These are phyloP conservation scores for Puntigrus tetrazona DNA, from an alignment of 2,113 vertebrate species.

Conservation along the genomic window DNA sequence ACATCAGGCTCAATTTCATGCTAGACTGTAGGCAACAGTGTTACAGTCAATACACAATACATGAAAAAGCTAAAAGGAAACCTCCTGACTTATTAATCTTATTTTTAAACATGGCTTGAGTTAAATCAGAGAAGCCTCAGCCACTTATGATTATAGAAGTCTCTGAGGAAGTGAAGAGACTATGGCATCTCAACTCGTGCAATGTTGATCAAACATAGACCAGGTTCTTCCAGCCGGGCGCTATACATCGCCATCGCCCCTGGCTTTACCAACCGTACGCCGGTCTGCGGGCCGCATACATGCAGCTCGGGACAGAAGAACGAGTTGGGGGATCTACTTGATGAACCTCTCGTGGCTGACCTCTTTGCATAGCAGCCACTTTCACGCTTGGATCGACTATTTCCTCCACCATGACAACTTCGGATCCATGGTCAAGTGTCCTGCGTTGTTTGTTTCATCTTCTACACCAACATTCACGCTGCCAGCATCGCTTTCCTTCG, in stretches of 20 bases:
- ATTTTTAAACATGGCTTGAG: conserved; percentile 43
- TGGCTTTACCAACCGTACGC: conserved; percentile 88
- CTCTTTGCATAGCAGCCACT: conserved; percentile 87
- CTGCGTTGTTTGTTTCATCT: conserved; percentile 89
- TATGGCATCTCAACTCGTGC: conserved; percentile 83
- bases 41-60: conserved; percentile 10
- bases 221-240: conserved; percentile 87
- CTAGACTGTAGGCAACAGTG: conserved; percentile 25
- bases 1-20: conserved; percentile 37
- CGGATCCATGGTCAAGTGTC: conserved; percentile 87
- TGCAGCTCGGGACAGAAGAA: conserved; percentile 87
- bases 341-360: conserved; percentile 91
- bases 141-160: conserved; percentile 41
- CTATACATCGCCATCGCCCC: conserved; percentile 87
- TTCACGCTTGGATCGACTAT: conserved; percentile 92
- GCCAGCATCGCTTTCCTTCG: conserved; percentile 93
- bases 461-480: conserved; percentile 94
- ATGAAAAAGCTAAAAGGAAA: conserved; percentile 29
- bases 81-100: not conserved
- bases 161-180: conserved; percentile 54
- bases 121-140: not conserved
- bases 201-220: conserved; percentile 88
- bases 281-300: conserved; percentile 88
- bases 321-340: conserved; percentile 88
- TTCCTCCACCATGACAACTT: conserved; percentile 89